These are phyloP conservation scores for Girardinus metallicus DNA, from an alignment of 2,797 vertebrate species.

Conservation along the genomic window DNA sequence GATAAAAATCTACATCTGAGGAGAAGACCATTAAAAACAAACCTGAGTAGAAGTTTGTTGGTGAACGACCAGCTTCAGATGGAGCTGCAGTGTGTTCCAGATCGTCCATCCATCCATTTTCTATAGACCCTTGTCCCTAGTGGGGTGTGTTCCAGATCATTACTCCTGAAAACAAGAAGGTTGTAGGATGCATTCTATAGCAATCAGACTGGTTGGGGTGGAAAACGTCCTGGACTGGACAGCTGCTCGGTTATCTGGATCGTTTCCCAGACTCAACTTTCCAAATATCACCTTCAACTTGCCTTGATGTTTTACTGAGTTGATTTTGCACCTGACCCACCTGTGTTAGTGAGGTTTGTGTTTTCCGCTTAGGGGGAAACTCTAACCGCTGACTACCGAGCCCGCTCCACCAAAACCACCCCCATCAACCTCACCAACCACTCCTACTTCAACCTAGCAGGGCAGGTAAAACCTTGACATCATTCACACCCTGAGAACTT, in stretches of 20 bases:
- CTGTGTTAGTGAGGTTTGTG: background rate
- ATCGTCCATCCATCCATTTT: no score
- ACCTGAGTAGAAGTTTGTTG: background rate
- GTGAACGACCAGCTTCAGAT: background rate
- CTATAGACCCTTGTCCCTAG: no score
- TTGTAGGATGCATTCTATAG: background rate
- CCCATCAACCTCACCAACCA: constrained; percentile 95
- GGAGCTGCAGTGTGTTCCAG: background rate
- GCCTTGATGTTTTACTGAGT: background rate
- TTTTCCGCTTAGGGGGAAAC: constrained; percentile 71
- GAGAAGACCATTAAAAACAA: background rate
- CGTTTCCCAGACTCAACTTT: background rate
- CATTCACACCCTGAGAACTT: background rate
- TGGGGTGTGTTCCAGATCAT: background rate
- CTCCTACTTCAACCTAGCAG: constrained; percentile 93
- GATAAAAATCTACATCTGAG: background rate
- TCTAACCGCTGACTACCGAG: constrained; percentile 85
- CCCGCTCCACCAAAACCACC: constrained; percentile 85
- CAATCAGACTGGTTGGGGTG: background rate
- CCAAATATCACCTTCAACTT: background rate
- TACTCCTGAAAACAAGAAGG: background rate
- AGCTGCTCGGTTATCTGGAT: background rate
- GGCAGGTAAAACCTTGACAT: constrained; percentile 82
- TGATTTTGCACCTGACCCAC: background rate
- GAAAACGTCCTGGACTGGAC: background rate